phyloP scores from a whole-genome alignment of 2,888 invertebrate species.

The Drosophila kanekoi region DNA sequence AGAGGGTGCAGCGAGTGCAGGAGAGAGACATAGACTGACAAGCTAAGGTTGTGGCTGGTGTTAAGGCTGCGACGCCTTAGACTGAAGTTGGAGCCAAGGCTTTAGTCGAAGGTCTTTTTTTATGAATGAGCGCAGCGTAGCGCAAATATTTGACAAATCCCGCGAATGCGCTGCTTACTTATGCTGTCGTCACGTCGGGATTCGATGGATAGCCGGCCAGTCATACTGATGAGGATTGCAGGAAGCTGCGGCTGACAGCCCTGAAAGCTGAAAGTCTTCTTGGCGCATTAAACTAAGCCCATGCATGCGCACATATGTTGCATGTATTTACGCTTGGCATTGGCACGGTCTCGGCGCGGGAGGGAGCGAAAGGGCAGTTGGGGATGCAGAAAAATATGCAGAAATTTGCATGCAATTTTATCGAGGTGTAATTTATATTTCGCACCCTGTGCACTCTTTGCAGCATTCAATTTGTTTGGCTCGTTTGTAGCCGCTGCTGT shows the following conservation, averaged over 20 bases:
- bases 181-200: constrained; percentile 72
- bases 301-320: neutral
- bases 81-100: constrained; percentile 39
- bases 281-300: constrained; percentile 9
- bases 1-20: neutral
- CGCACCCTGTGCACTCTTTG: constrained; percentile 48
- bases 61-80: constrained; percentile 16
- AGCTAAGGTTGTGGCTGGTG: constrained; percentile 29
- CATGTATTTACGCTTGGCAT: constrained; percentile 28
- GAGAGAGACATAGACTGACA: constrained; percentile 25
- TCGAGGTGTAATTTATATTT: constrained; percentile 74
- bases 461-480: constrained; percentile 58
- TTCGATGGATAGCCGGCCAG: constrained; percentile 48
- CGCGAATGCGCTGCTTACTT: constrained; percentile 77
- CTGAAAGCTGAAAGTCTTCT: constrained; percentile 17
- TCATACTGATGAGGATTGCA: constrained; percentile 63
- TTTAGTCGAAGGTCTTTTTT: constrained; percentile 40
- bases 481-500: constrained; percentile 47
- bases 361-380: too few species aligned
- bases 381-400: neutral
- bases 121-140: constrained; percentile 75
- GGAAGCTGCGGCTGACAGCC: constrained; percentile 43
- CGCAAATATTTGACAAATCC: constrained; percentile 79
- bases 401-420: constrained; percentile 67
- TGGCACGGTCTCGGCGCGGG: constrained; percentile 15